Conservation (phyloP, 2,113 vertebrate genomes). For the Gobiocypris rarus region DNA sequence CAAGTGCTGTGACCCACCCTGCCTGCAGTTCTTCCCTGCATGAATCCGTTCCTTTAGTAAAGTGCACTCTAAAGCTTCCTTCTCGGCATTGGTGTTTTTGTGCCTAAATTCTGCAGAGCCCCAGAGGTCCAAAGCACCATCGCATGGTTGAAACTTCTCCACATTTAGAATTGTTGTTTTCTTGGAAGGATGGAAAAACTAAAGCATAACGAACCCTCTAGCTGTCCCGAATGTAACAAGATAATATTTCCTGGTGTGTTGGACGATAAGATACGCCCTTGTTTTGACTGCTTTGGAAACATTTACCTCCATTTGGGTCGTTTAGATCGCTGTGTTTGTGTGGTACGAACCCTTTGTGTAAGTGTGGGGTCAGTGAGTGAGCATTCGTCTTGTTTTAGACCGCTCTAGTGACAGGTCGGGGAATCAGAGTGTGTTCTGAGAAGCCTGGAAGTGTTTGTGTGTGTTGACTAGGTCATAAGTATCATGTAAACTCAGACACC, state of each 20-base stretch:
- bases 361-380: background rate
- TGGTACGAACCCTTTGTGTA: background rate
- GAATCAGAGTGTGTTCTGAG: constrained; percentile 66
- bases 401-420: constrained; percentile 56
- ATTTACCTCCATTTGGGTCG: background rate
- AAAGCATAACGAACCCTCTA: background rate
- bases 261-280: background rate
- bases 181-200: constrained; percentile 24
- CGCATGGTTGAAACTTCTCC: background rate
- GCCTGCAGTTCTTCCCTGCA: constrained; percentile 18
- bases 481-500: constrained; percentile 65
- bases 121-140: constrained; percentile 16
- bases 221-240: constrained; percentile 41
- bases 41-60: background rate
- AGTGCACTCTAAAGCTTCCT: background rate
- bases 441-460: constrained; percentile 58
- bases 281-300: constrained; percentile 31
- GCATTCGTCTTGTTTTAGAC: constrained; percentile 26
- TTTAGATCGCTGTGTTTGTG: background rate
- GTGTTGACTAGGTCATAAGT: constrained; percentile 56
- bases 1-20: constrained; percentile 27
- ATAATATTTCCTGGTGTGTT: constrained; percentile 7
- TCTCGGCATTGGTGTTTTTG: constrained; percentile 6
- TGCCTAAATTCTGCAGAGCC: constrained; percentile 1
- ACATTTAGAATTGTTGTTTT: background rate